Evolutionary conservation across 1,140 invertebrate species (phyloP), one percentile per base, ranked within the genome.

Genomic region (Eubasilissa regina): DNA sequence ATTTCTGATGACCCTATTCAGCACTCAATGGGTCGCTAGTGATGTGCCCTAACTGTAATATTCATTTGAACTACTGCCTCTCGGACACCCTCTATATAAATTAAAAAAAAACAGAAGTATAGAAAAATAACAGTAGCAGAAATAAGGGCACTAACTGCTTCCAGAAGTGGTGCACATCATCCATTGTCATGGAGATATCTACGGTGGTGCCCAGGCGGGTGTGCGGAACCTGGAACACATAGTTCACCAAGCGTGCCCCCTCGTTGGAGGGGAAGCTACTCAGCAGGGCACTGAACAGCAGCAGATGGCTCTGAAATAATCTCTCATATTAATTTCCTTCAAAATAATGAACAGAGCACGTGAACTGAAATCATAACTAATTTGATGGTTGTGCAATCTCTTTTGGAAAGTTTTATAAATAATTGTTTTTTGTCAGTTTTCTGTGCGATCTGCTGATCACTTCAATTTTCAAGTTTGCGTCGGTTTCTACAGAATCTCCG

Each of bases 231-330:
- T 45, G 70, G 47, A 80, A 83, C 11, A 55, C 15, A 48, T 75
- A 80, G 35, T 58, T 73, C 0, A 83, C 79, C 17, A 25, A 35
- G 25, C 77, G 79, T 4, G 56, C 75, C 7, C 76, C 76, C 51
- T 83, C 48, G 4, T 11, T 44, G 13, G 78, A 58, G n/a, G 55
- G 13, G 51, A 78, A 76, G 19, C 72, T 80, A 48, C 81, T 80
- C 19, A 83, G 48, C 51, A 80, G 55, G 13, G 78, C 81, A 47
- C 56, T 72, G 55, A 83, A 83, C 15, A 83, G 60, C 70, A 83
- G 75, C 55, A 83, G 45, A 15, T 83, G 75, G n/a, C 45, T 70
- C 81, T 82, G 58, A 21, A 68, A 68, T 9, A 68, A 17, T n/a
- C n/a, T n/a, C n/a, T n/a, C n/a, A n/a, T 51, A 51, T 51, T 8